Percentiles rank a stretch among this genome's conserved stretches.
phyloP scores from a whole-genome alignment of 2,888 invertebrate genomes.

The Graphium colonna region DNA sequence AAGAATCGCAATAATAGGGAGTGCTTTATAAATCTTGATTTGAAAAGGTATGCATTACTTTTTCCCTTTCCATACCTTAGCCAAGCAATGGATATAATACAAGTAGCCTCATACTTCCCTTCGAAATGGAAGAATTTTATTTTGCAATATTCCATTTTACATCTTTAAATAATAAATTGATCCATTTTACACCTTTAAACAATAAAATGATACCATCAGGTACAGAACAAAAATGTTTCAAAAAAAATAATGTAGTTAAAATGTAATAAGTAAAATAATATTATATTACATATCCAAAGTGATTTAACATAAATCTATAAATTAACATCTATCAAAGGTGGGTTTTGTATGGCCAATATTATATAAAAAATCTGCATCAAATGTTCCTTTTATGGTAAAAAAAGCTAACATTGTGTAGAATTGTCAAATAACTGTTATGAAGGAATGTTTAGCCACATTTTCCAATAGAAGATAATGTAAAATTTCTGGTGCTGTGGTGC shows the following conservation, averaged over 20 bases:
- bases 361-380: neutral
- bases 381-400: neutral
- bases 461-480: neutral
- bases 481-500: too few species aligned
- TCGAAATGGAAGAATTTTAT: neutral
- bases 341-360: conserved; percentile 18
- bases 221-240: conserved; percentile 8
- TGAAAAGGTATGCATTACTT: neutral
- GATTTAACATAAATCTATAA: conserved; percentile 9
- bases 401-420: conserved; percentile 1
- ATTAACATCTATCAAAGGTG: conserved; percentile 13
- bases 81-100: neutral
- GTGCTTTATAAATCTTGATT: neutral
- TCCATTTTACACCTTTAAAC: too few species aligned
- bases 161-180: neutral
- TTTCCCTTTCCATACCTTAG: too few species aligned
- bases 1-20: neutral
- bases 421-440: neutral
- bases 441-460: neutral
- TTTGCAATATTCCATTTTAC: neutral
- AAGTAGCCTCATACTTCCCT: neutral
- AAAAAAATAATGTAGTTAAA: neutral
- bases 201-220: conserved; percentile 10
- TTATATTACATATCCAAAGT: neutral
- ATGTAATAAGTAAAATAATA: neutral